Conservation (phyloP, 2,888 invertebrate genomes). For the Drosophila stalkeri region DNA sequence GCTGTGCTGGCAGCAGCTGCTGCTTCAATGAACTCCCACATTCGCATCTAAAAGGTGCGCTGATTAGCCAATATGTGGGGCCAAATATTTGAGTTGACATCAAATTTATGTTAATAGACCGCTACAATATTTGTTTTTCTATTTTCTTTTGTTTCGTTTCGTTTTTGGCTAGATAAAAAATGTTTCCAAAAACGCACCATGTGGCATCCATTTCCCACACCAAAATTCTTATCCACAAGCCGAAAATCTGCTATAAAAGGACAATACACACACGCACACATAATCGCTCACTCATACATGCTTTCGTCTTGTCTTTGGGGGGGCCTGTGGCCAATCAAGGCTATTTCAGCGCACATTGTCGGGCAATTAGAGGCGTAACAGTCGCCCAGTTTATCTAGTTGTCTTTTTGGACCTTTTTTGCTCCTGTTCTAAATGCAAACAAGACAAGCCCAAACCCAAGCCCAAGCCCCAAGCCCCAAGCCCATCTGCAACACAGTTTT, state of each 20-base stretch:
- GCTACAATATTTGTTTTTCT: slow-evolving; percentile 47
- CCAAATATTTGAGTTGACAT: slow-evolving; percentile 64
- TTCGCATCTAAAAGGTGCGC: slow-evolving; percentile 35
- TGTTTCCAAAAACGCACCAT: slow-evolving; percentile 23
- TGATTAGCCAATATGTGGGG: slow-evolving; percentile 63
- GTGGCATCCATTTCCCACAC: slow-evolving; percentile 14
- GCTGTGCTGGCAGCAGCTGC: slow-evolving; percentile 20
- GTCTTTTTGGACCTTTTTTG: slow-evolving; percentile 32
- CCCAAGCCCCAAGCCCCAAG: slow-evolving; percentile 29
- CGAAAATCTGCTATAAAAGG: slow-evolving; percentile 11
- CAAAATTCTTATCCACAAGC: slow-evolving; percentile 24
- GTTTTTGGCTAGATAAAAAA: slow-evolving; percentile 39
- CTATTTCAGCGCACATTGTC: slow-evolving; percentile 33
- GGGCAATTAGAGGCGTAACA: slow-evolving; percentile 44
- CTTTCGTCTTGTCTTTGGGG: not conserved
- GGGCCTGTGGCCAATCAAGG: slow-evolving; percentile 43
- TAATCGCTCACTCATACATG: not conserved
- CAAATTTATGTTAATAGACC: slow-evolving; percentile 69
- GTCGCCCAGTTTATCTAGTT: slow-evolving; percentile 6
- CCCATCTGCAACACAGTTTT: slow-evolving; percentile 66
- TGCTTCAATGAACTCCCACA: slow-evolving; percentile 18
- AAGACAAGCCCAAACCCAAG: slow-evolving; percentile 20
- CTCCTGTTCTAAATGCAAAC: slow-evolving; percentile 68
- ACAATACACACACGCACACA: not conserved
- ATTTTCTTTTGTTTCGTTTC: slow-evolving; percentile 8